Conservation (phyloP, 2,797 vertebrate genomes). For the Gymnopithys bicolor region DNA sequence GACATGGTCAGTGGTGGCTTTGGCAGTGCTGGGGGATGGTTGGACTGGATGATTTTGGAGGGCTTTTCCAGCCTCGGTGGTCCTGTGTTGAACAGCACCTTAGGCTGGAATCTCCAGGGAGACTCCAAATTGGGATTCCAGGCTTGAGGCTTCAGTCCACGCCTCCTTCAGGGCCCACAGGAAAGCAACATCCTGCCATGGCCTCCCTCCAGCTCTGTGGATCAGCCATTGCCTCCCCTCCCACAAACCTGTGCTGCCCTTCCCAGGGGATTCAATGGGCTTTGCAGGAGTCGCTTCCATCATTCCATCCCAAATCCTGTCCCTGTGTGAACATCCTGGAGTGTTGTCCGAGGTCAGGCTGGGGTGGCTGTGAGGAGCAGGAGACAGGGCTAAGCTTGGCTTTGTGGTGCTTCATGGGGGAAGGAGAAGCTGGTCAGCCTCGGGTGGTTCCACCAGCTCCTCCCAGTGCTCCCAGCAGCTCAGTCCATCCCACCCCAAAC, state of each 20-base stretch:
- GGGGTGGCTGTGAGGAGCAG: neutral
- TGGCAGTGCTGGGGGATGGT: neutral
- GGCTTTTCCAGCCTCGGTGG: neutral
- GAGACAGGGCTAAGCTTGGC: rapidly evolving
- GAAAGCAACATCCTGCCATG: rapidly evolving
- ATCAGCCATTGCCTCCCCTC: neutral
- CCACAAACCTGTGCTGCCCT: neutral
- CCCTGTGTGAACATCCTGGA: neutral
- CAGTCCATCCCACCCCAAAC: neutral
- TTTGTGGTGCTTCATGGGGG: rapidly evolving
- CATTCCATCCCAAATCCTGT: neutral
- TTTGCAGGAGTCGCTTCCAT: neutral
- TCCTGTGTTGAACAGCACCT: rapidly evolving
- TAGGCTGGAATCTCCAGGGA: neutral
- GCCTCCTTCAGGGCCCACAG: rapidly evolving
- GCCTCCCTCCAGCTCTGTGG: neutral
- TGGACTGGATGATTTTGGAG: neutral
- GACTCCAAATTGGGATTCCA: neutral
- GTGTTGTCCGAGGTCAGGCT: neutral
- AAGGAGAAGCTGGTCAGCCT: neutral
- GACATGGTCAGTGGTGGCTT: neutral
- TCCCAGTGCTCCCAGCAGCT: neutral
- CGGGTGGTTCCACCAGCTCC: rapidly evolving
- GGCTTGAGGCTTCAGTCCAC: neutral
- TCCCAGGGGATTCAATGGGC: neutral